Evolutionary conservation across 2,797 vertebrate species (phyloP).

Genomic region (Xiphophorus birchmanni): DNA sequence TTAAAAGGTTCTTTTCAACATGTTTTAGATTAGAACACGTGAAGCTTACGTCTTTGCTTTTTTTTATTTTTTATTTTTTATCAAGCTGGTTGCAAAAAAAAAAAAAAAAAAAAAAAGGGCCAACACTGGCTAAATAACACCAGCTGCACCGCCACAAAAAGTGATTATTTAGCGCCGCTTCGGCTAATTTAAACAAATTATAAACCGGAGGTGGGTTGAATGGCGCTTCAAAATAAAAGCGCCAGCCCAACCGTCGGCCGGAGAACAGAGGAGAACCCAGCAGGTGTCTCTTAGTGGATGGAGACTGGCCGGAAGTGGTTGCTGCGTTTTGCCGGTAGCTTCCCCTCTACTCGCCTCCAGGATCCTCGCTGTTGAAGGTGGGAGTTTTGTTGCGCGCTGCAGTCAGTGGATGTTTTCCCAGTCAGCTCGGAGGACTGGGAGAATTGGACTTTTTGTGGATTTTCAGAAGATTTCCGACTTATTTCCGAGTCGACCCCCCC

Average conservation of each 20-base stretch:
- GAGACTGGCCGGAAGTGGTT: not conserved
- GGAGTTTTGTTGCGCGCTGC: conserved; percentile 68
- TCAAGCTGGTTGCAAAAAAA: not conserved
- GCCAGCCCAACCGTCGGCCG: fast-evolving
- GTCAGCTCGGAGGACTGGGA: conserved; percentile 58
- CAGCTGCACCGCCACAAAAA: conserved; percentile 18
- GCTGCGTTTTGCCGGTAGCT: fast-evolving
- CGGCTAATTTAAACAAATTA: not conserved
- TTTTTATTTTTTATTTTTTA: not conserved
- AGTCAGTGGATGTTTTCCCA: conserved; percentile 66
- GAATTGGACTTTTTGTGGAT: conserved; percentile 71
- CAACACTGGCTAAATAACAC: not conserved
- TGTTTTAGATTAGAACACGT: not conserved
- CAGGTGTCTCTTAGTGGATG: not conserved
- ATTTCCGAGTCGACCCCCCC: conserved; percentile 26
- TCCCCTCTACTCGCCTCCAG: conserved; percentile 49
- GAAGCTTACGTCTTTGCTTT: not conserved
- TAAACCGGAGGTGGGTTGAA: not conserved
- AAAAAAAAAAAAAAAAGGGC: not conserved
- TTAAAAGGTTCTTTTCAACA: not conserved
- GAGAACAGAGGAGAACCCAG: fast-evolving
- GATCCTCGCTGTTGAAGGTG: conserved; percentile 71
- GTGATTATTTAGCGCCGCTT: not conserved
- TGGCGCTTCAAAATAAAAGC: conserved; percentile 34
- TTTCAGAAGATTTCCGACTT: conserved; percentile 53